Conservation (phyloP, 2,797 vertebrate species). For the Sebastes itinus region DNA sequence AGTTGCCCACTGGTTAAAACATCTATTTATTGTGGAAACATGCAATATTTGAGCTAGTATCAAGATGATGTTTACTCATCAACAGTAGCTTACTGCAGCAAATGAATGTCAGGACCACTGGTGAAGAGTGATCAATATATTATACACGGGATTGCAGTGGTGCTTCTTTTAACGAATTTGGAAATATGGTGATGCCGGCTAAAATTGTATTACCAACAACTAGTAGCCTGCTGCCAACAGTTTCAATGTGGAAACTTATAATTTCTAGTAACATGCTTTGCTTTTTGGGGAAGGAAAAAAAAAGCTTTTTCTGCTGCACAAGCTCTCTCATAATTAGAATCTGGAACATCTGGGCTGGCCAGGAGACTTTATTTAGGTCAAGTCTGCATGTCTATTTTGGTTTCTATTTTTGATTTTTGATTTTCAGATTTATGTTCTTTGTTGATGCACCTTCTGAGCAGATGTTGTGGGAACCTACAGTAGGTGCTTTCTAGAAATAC, state of each 20-base stretch:
- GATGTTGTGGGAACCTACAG: not conserved
- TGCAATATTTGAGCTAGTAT: not conserved
- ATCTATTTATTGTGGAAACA: not conserved
- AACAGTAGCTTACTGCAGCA: not conserved
- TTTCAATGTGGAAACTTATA: not conserved
- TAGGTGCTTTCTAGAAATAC: not conserved
- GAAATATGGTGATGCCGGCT: not conserved
- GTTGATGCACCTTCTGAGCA: not conserved
- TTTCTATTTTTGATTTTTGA: not conserved
- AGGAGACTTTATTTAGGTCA: conserved; percentile 42
- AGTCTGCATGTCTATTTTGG: not conserved
- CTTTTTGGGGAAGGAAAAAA: not conserved
- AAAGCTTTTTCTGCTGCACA: not conserved
- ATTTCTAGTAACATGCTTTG: not conserved
- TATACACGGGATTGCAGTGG: not conserved
- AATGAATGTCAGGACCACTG: not conserved
- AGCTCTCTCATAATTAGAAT: conserved; percentile 15
- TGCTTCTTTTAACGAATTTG: not conserved
- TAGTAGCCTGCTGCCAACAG: not conserved
- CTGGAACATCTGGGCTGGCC: conserved; percentile 25
- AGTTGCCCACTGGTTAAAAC: not conserved
- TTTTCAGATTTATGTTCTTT: not conserved
- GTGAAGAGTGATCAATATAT: not conserved
- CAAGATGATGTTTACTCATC: not conserved
- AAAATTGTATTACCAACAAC: not conserved